phyloP scores from a whole-genome alignment of 2,888 invertebrate genomes.

The Blastobasis adustella region DNA sequence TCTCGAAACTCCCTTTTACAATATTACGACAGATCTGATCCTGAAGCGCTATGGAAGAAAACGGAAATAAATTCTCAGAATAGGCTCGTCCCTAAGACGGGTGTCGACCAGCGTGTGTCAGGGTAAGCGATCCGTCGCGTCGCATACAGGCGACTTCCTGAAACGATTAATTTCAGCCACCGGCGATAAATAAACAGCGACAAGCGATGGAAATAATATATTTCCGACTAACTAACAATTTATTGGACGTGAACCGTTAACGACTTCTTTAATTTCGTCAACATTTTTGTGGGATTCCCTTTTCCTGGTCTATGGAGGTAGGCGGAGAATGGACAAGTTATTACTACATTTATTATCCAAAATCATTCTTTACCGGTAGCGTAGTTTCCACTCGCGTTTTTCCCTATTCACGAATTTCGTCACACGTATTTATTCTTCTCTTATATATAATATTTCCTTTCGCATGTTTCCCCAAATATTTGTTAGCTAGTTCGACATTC shows the following conservation, averaged over 20 bases:
- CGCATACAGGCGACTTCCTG: slow-evolving; percentile 36
- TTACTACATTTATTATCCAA: background rate
- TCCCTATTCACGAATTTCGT: no score
- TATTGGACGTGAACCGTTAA: slow-evolving; percentile 36
- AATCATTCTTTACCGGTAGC: no score
- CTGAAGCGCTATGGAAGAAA: no score
- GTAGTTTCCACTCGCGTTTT: no score
- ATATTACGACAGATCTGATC: no score
- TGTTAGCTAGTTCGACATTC: no score
- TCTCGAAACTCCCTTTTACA: no score
- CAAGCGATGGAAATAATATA: slow-evolving; percentile 48
- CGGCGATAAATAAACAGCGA: slow-evolving; percentile 42
- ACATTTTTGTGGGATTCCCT: background rate
- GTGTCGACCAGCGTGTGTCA: slow-evolving; percentile 5
- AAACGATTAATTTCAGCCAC: slow-evolving; percentile 48
- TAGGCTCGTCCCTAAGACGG: background rate
- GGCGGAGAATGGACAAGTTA: background rate
- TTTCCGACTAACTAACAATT: slow-evolving; percentile 39
- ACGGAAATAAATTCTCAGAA: background rate
- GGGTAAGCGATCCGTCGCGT: background rate
- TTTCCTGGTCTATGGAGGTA: background rate
- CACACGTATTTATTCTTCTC: no score
- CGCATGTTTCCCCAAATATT: no score
- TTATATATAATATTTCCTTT: no score
- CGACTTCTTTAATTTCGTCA: slow-evolving; percentile 26